Base-by-base conservation (phyloP, 2,797 vertebrate genomes). In the Remorina albescens region DNA sequence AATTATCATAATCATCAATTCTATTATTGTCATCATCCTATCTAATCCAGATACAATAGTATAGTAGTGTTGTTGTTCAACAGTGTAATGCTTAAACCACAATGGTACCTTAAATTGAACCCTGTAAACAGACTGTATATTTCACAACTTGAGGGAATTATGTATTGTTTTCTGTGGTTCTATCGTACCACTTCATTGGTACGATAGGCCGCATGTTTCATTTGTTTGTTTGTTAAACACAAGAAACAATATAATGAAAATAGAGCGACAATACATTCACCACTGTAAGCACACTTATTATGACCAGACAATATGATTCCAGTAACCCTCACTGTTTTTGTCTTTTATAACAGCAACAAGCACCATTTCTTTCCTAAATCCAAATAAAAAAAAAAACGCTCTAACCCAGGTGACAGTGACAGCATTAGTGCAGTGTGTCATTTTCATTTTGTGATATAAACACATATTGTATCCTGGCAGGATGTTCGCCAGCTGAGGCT, bases 381-480 rank as follows among this genome's bases (percentile, higher is more conserved):
- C 59, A 67, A 80, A 64, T 8, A 47, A 28, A 67, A 80, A 65
- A 34, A n/a, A 69, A 81, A 68, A 50, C 60, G 7, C 30, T 16
- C 55, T 58, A 58, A 72, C 61, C 41, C 19, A 37, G 60, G 72
- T 83, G 56, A 88, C 80, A 82, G 82, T 83, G 72, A 75, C 58
- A 28, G 30, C 42, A 77, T 82, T 76, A 67, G 50, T 47, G 34
- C 34, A 18, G 28, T 47, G 16, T 32, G 39, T 21, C 55, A 65
- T 78, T 85, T 78, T 82, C 74, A 65, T 55, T 47, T 21, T 73
- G 30, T 26, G 5, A 83, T 86, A 84, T 68, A 83, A 65, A 70
- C 60, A 30, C 12, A 46, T 42, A 8, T 10, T 19, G 37, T 42
- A 47, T 54, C 36, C 42, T 60, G 47, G 37, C 54, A 37, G 68